These are phyloP conservation scores for Lycocerus yunnanus DNA, from an alignment of 2,888 invertebrate species.

Conservation along the genomic window DNA sequence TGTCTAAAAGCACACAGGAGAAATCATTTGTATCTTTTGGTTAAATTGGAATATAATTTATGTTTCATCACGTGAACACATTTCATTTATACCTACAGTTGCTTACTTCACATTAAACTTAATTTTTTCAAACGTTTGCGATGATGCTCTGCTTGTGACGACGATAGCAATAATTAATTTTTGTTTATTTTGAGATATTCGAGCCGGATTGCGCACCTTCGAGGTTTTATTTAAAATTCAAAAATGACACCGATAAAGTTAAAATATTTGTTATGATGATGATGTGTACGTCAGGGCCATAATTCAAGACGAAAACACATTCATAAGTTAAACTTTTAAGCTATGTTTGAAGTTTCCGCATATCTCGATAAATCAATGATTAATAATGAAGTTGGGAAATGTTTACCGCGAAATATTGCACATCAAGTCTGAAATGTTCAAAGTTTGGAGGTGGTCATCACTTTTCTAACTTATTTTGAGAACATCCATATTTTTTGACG, in stretches of 20 bases:
- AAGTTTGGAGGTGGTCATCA: constrained; percentile 46
- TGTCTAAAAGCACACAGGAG: constrained; percentile 36
- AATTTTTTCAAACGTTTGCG: background rate
- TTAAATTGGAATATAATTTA: constrained; percentile 32
- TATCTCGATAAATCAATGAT: constrained; percentile 48
- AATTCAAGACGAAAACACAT: constrained; percentile 34
- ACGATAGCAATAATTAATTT: background rate
- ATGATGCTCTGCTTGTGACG: too few species aligned
- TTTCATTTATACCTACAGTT: constrained; percentile 25
- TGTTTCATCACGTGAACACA: constrained; percentile 27
- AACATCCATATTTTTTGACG: constrained; percentile 30
- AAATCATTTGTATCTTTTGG: constrained; percentile 35
- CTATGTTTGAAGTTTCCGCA: constrained; percentile 39
- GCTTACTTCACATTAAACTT: background rate
- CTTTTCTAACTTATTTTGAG: constrained; percentile 41
- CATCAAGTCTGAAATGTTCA: constrained; percentile 40
- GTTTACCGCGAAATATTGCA: constrained; percentile 42
- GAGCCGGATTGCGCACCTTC: constrained; percentile 19
- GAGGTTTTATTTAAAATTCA: background rate
- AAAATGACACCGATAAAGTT: constrained; percentile 25
- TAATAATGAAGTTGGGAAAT: constrained; percentile 46
- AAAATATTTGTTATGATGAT: constrained; percentile 28
- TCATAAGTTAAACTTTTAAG: constrained; percentile 41
- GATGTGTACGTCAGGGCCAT: constrained; percentile 28
- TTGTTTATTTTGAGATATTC: background rate